Evolutionary conservation across 2,113 vertebrate genomes (phyloP), one percentile per base, ranked within the genome.

Genomic region (Trogon melanurus): DNA sequence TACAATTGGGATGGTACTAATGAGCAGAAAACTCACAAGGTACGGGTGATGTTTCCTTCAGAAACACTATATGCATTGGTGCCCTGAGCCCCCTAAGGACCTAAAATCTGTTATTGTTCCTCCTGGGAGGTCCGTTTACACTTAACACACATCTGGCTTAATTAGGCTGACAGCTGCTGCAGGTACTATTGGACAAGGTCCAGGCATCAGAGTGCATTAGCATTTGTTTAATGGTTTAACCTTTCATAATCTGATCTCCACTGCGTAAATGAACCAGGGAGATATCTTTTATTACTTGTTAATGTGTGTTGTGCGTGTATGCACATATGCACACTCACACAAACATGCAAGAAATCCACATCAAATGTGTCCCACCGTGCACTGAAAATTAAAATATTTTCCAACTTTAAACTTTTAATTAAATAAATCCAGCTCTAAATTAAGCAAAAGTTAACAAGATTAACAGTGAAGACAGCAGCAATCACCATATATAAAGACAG

Each of bases 91-190:
- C 91, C 25, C 13, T 94, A 94, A 93, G 95, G 97, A 97, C 89
- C 82, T 96, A 60, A 97, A 97, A 97, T 98, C 97, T 98, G 94
- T 97, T 96, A 95, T 96, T 97, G 93, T 97, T 98, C 91, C 98
- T 98, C 97, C 91, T 98, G 96, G 98, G 98, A 98, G 98, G 97
- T 98, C 98, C 83, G 69, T 98, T 98, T 98, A 98, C 88, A 78
- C 88, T 97, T 97, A 97, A 97, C 75, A 95, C 96, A 98, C 98
- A 98, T 98, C 98, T 98, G 98, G 98, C 95, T 97, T 98, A 98
- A 98, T 98, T 97, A 98, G 97, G 96, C 32, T 98, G 98, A 98
- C 98, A 98, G 97, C 98, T 98, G 97, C 96, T 97, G 81, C 98
- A 98, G 97, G 98, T 98, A 98, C 94, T 93, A 53, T 96, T 98